Evolutionary conservation across 2,113 vertebrate species (phyloP).

Genomic region (Cranoglanis bouderius): DNA sequence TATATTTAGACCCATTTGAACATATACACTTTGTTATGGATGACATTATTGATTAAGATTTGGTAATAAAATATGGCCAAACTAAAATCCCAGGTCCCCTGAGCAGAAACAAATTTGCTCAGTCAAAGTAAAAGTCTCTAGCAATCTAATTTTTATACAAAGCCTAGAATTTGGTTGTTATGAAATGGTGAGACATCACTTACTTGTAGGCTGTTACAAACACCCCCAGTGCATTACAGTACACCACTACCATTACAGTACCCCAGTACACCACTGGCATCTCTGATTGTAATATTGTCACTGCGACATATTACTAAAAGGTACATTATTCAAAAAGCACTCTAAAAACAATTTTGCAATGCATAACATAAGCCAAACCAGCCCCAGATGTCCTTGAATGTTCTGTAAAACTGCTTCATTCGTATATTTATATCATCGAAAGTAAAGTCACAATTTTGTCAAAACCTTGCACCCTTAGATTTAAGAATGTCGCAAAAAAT

Average conservation of each 20-base stretch:
- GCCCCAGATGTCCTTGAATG: neutral
- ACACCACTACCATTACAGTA: no score
- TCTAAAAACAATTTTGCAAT: neutral
- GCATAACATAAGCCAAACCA: neutral
- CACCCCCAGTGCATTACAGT: neutral
- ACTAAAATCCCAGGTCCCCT: neutral
- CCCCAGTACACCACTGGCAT: neutral
- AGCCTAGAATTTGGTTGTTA: neutral
- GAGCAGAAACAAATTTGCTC: neutral
- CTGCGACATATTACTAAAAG: neutral
- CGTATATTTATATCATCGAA: neutral
- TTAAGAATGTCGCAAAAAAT: neutral
- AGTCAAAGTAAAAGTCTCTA: neutral
- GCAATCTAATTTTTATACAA: neutral
- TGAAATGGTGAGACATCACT: neutral
- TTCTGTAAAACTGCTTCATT: neutral
- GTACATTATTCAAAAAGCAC: neutral
- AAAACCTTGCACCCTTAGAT: neutral
- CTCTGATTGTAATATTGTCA: neutral
- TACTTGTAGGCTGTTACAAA: neutral
- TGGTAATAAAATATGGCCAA: neutral
- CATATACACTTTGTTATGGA: neutral
- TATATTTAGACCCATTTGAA: neutral
- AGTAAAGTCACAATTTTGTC: neutral
- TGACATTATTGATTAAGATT: neutral